Evolutionary conservation across 2,797 vertebrate genomes (phyloP), one percentile per base, ranked within the genome.

Genomic region (Pangasius sanitwongsei): DNA sequence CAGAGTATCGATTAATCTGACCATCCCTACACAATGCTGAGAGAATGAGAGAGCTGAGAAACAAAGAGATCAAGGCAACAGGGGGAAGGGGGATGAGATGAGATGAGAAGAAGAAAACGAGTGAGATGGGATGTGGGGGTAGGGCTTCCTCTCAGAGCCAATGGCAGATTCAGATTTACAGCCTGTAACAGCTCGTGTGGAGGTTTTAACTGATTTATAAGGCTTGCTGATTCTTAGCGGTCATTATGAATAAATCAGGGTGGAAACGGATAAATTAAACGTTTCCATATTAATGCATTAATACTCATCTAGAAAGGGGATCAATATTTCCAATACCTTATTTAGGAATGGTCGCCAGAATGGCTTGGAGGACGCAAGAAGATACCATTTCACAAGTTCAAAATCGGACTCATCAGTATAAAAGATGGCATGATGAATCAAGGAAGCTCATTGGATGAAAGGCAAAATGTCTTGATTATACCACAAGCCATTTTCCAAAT

Each of bases 1-100:
- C 90, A 91, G 87, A 61, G 86, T 72, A 89, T 90, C 88, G 89
- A 93, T 93, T 93, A 89, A 93, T 93, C 92, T 88, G 90, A 86
- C 67, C 63, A 48, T 75, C 80, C 86, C 67, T 67, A 87, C 83
- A 63, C 82, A 78, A 83, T 18, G 34, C 34, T 78, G 78, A 77
- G 83, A 53, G 82, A 75, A 37, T 37, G 13, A 63, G 72, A 85
- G 83, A 77, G 87, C 72, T 63, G 63, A 87, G 74, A 65, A 86
- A 89, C 82, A 91, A 88, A 90, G 69, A 87, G 75, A 88, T 87
- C 28, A 84, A 12, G 81, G 65, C 12, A 67, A 83, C 78, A 70
- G 59, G 74, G 83, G 80, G 81, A 74, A 61, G 50, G 83, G 55
- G 74, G 80, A 53, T 80, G 83, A 80, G 55, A 85, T 88, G 82